Evolutionary conservation across 2,797 vertebrate species (phyloP).

Genomic region (Oryzias dopingdopingensis): DNA sequence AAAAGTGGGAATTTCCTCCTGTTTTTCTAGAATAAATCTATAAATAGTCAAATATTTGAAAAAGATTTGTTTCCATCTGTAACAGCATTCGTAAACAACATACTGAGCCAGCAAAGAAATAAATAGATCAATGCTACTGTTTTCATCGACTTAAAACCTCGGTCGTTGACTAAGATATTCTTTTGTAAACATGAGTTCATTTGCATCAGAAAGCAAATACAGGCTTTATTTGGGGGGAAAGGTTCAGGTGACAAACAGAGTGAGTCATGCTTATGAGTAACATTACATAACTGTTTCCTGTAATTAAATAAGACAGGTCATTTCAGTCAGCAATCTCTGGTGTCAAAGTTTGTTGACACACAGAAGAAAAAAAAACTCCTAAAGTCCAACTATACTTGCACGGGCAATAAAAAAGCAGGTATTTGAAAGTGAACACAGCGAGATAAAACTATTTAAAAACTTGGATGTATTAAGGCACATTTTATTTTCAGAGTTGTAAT

Average conservation of each 20-base stretch:
- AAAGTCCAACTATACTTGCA: background rate
- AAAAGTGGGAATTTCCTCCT: too few species aligned
- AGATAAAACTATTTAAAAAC: too few species aligned
- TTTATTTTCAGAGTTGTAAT: too few species aligned
- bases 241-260: background rate
- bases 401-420: background rate
- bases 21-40: too few species aligned
- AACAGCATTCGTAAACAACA: too few species aligned
- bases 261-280: slow-evolving; percentile 2
- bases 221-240: background rate
- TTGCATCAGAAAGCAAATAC: slow-evolving; percentile 5
- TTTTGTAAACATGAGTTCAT: background rate
- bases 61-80: background rate
- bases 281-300: slow-evolving; percentile 1
- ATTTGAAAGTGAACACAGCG: too few species aligned
- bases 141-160: background rate
- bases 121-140: background rate
- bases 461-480: too few species aligned
- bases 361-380: too few species aligned
- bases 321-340: slow-evolving; percentile 7
- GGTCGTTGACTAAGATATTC: slow-evolving; percentile 1
- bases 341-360: slow-evolving; percentile 16
- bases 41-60: background rate
- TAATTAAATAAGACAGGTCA: slow-evolving; percentile 2
- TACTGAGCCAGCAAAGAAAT: too few species aligned